Base-by-base conservation (phyloP, 1,140 invertebrate genomes). In the Scaptomyza pallida region DNA sequence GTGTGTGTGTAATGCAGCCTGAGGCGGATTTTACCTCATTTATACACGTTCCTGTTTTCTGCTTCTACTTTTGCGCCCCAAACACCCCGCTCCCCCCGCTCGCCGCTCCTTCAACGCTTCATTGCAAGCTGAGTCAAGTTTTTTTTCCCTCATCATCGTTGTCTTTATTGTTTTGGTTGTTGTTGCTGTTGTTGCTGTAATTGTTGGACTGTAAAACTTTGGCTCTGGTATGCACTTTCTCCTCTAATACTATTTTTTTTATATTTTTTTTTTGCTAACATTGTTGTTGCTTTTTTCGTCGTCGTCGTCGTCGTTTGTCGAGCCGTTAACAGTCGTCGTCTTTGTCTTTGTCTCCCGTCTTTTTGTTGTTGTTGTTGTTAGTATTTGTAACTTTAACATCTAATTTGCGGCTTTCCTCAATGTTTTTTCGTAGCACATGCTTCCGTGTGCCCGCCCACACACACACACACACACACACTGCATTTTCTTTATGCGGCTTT, bases 221-320 rank as follows among this genome's bases (percentile, higher is more conserved):
- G 75, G 56, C 78, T 78, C 60, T 69, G 79, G 75, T 78, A 82
- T 82, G 79, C 79, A 85, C 80, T 85, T 85, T 85, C 80, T 85
- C 80, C 80, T 85, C 79, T 79, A 83, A 83, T 79, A 68, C 80
- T 83, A 85, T 79, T 85, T n/a, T n/a, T n/a, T n/a, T n/a, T n/a
- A n/a, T n/a, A n/a, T n/a, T n/a, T n/a, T n/a, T n/a, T n/a, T n/a
- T 85, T 85, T 64, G 80, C 75, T 72, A 85, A 79, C 75, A 85
- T 79, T 83, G 75, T 78, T n/a, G n/a, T n/a, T n/a, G n/a, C n/a
- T n/a, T 79, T 75, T 85, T n/a, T 37, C 33, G 33, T 37, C 72
- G 60, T 47, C 62, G 59, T 68, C 75, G 56, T 23, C 35, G 17
- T 16, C 37, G 68, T 17, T 52, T 50, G 54, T 41, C 52, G 26